A percentile compares a stretch with the other conserved stretches of the same genome.
phyloP scores from a whole-genome alignment of 2,113 vertebrate species.

The Terrapene triunguis region DNA sequence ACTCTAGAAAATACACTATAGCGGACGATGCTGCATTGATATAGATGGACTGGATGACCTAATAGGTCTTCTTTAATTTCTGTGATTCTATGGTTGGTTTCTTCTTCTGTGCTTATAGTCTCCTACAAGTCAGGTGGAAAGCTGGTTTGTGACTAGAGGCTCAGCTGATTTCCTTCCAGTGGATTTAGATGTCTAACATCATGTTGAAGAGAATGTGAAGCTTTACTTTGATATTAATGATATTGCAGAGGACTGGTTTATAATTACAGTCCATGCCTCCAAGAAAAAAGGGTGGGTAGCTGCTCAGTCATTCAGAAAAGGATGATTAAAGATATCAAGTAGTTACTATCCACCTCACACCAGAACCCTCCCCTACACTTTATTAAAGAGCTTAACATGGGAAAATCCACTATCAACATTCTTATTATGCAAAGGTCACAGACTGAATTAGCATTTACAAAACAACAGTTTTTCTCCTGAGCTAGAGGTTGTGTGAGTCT shows the following conservation, averaged over 20 bases:
- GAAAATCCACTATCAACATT: constrained; percentile 27
- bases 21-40: not conserved
- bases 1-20: not conserved
- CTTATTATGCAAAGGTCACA: constrained; percentile 69
- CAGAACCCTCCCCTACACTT: not conserved
- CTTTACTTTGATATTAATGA: constrained; percentile 6
- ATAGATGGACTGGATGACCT: not conserved
- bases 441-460: constrained; percentile 68
- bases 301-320: not conserved
- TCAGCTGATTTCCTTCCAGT: not conserved
- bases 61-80: not conserved
- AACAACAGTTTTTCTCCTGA: constrained; percentile 2
- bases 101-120: not conserved
- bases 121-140: not conserved
- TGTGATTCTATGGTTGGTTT: not conserved
- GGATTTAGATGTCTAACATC: not conserved
- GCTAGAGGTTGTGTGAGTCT: constrained; percentile 1
- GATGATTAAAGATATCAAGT: constrained; percentile 34
- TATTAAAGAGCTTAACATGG: constrained; percentile 36
- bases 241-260: not conserved
- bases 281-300: constrained; percentile 25
- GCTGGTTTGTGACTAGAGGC: not conserved
- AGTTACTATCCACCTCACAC: constrained; percentile 8
- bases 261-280: not conserved
- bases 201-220: not conserved